Evolutionary conservation across 2,113 vertebrate genomes (phyloP).

Genomic region (Vimba vimba): DNA sequence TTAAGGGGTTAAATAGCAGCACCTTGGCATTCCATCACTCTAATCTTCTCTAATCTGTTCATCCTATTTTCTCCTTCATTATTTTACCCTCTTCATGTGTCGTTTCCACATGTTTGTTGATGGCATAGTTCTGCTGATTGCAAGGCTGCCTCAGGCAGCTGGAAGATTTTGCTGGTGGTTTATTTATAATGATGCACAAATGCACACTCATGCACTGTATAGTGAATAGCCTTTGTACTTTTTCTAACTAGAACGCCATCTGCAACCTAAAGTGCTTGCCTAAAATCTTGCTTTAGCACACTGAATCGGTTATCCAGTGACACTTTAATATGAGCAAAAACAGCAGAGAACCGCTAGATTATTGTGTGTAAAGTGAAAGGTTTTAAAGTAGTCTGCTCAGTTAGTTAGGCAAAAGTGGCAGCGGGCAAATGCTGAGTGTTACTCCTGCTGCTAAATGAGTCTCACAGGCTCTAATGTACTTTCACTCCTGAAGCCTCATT

Average conservation of each 20-base stretch:
- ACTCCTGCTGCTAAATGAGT: slow-evolving; percentile 29
- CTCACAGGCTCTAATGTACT: slow-evolving; percentile 16
- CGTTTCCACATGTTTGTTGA: background rate
- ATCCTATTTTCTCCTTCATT: background rate
- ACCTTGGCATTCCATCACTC: background rate
- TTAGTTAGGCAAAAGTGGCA: background rate
- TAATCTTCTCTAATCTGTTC: background rate
- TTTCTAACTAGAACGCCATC: slow-evolving; percentile 1
- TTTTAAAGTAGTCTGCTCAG: slow-evolving; percentile 7
- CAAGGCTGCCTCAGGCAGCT: slow-evolving; percentile 7
- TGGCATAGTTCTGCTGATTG: slow-evolving; percentile 35
- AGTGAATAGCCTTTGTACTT: slow-evolving; percentile 11
- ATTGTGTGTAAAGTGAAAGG: slow-evolving; percentile 1
- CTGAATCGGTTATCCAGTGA: slow-evolving; percentile 14
- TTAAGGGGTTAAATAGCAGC: background rate
- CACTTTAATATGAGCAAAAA: slow-evolving; percentile 2
- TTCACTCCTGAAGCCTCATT: slow-evolving; percentile 19
- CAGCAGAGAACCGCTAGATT: background rate
- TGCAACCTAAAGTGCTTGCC: background rate
- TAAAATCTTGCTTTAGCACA: background rate
- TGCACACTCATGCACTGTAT: slow-evolving; percentile 23
- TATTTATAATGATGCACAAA: slow-evolving; percentile 42
- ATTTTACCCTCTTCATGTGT: background rate
- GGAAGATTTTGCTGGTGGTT: slow-evolving; percentile 29
- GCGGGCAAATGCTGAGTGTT: slow-evolving; percentile 20